Evolutionary conservation across 2,888 invertebrate genomes (phyloP).

Genomic region (Ephialtes manifestator): DNA sequence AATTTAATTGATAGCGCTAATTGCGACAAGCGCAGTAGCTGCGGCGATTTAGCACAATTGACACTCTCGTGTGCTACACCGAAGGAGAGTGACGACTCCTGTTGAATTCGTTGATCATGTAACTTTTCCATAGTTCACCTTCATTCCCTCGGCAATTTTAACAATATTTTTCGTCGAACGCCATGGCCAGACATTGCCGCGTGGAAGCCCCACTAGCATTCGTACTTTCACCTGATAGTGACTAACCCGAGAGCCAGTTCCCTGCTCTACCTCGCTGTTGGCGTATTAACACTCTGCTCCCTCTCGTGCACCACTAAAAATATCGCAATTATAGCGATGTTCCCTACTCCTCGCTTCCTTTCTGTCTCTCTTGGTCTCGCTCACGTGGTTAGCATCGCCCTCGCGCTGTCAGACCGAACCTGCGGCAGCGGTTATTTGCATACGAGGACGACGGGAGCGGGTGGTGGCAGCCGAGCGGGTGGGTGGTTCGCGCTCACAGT

Average conservation of each 20-base stretch:
- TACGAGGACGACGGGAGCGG: conserved; percentile 79
- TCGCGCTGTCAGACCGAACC: conserved; percentile 73
- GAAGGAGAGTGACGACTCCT: conserved; percentile 26
- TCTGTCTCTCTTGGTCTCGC: conserved; percentile 17
- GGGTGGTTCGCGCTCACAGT: conserved; percentile 59
- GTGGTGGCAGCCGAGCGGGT: conserved; percentile 69
- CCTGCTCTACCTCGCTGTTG: conserved; percentile 39
- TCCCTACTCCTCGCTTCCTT: background rate
- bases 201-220: conserved; percentile 29
- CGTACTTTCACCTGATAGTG: conserved; percentile 54
- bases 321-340: conserved; percentile 77
- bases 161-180: conserved; percentile 22
- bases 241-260: conserved; percentile 29
- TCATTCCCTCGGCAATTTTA: conserved; percentile 8
- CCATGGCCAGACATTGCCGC: conserved; percentile 6
- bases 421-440: conserved; percentile 82
- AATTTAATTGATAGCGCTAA: conserved; percentile 39
- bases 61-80: background rate
- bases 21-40: conserved; percentile 22
- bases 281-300: conserved; percentile 66
- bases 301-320: conserved; percentile 72
- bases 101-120: background rate
- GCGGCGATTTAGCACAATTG: conserved; percentile 13
- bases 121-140: conserved; percentile 47
- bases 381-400: background rate